Base-by-base conservation (phyloP, 2,888 invertebrate genomes). In the Lottia scabra region DNA sequence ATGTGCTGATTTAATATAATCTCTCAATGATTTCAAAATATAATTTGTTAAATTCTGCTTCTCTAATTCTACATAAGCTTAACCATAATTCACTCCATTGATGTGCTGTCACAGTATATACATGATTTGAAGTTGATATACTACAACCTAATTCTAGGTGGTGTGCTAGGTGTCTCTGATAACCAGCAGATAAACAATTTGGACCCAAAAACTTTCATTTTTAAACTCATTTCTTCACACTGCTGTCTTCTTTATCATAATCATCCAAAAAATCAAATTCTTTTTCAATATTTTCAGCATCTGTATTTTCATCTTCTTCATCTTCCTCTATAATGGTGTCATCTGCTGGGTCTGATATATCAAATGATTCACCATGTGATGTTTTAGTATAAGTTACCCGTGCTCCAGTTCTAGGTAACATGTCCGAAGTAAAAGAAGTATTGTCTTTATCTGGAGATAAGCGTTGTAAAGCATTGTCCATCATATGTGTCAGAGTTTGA, bases 221-320 rank as follows among this genome's bases (percentile, higher is more conserved):
- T 56, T 56, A 19, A 12, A 23, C 56, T 56, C 56, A 56, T 68
- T 56, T 56, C 56, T 68, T 68, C 10, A 30, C 56, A 13, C 30
- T 69, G 26, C 68, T 75, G 27, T 48, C 71, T 15, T 81, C 81
- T 10, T 79, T 72, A 44, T 84, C 85, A 75, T 84, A 82, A 15
- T 85, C 80, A 23, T 83, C 82, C 23, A 86, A 71, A 75, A 86
- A 86, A 64, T 86, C 86, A 81, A 86, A 86, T 69, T 86, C 86
- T 66, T 84, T 84, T 44, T 81, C 82, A 68, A 84, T 84, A 67
- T 84, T 80, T 8, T 76, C 78, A 45, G 27, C 65, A 76, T 76
- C 48, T 67, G 70, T n/a, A 62, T 65, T 62, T 45, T 68, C 65
- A 12, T 75, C 77, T 45, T 75, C 74, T 26, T 75, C 76, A 63